Evolutionary conservation across 2,888 invertebrate genomes (phyloP), one percentile per base, ranked within the genome.

Genomic region (Cerastoderma edule): DNA sequence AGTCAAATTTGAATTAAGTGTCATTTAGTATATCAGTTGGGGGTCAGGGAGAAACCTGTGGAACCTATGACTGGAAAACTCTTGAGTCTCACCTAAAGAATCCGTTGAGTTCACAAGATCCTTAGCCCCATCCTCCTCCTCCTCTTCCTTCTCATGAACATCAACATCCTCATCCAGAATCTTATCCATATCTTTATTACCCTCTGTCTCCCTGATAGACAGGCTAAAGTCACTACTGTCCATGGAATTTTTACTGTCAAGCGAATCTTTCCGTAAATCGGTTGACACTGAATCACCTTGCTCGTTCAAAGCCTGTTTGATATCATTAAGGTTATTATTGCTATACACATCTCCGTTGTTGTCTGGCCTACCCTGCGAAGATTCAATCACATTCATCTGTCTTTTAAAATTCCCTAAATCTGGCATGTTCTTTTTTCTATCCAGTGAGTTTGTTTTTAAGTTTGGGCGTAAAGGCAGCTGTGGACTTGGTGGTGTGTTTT

Each of bases 111-210:
- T 60, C 22, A 65, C n/a, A 16, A 67, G 54, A 32, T 63, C 30
- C n/a, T 53, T 27, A 35, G 32, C 24, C 39, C 28, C 63, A 39
- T 75, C 44, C 46, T 79, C 75, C 53, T 75, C 72, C 24, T 72
- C 32, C 50, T 79, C 75, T 54, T 75, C 72, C 24, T 72, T 39
- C 50, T 79, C 79, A 24, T 79, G 69, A 33, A 66, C 72, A 69
- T 72, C 33, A 5, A 79, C 71, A 78, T 81, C 81, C 46, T 72
- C 81, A 50, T 81, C 81, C 13, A 81, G 54, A 1, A 56, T 67
- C 30, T 71, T 75, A 70, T 78, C 81, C 28, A 81, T 75, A 46
- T 81, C 75, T 63, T 75, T 72, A 33, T 70, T 63, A 48, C 10
- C 6, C 3, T 44, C 39, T 27, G n/a, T 28, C 10, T 63, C 63